These are phyloP conservation scores for Thaumetopoea pityocampa DNA, from an alignment of 1,140 invertebrate species.

Conservation along the genomic window DNA sequence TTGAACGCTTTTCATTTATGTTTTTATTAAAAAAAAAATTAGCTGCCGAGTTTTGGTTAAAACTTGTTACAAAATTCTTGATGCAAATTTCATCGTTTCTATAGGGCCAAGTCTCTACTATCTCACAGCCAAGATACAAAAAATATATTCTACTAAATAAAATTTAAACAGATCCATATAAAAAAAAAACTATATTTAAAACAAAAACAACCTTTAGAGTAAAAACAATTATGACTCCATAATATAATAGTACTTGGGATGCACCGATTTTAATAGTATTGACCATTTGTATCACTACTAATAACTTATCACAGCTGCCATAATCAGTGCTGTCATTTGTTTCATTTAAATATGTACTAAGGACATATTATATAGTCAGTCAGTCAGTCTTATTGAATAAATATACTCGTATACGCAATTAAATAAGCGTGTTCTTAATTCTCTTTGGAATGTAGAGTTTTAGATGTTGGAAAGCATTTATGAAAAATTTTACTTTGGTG, in stretches of 20 bases:
- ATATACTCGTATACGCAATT: constrained; percentile 25
- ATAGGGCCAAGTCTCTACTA: constrained; percentile 31
- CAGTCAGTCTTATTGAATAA: constrained; percentile 44
- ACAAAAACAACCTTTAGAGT: constrained; percentile 26
- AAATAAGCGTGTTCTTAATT: constrained; percentile 24
- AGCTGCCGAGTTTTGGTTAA: constrained; percentile 25
- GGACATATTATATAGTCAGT: constrained; percentile 26
- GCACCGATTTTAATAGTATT: too few relatives aligned
- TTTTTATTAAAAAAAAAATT: constrained; percentile 37
- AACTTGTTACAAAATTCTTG: constrained; percentile 41
- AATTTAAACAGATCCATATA: constrained; percentile 11
- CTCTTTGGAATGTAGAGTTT: constrained; percentile 31
- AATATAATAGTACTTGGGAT: too few relatives aligned
- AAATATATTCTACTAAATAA: constrained; percentile 26
- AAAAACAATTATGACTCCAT: constrained; percentile 22
- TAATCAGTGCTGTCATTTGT: too few relatives aligned
- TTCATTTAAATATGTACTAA: constrained; percentile 23
- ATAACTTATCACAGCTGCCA: too few relatives aligned
- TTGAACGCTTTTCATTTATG: constrained; percentile 1
- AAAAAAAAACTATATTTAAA: constrained; percentile 16
- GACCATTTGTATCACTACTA: too few relatives aligned
- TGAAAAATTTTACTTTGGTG: too few relatives aligned
- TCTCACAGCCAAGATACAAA: constrained; percentile 51
- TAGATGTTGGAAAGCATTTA: constrained; percentile 17
- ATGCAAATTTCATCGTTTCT: constrained; percentile 25